Percentiles rank a stretch among this genome's conserved stretches.
Evolutionary conservation across 2,888 invertebrate genomes (phyloP).

Genomic region (Serripes groenlandicus): DNA sequence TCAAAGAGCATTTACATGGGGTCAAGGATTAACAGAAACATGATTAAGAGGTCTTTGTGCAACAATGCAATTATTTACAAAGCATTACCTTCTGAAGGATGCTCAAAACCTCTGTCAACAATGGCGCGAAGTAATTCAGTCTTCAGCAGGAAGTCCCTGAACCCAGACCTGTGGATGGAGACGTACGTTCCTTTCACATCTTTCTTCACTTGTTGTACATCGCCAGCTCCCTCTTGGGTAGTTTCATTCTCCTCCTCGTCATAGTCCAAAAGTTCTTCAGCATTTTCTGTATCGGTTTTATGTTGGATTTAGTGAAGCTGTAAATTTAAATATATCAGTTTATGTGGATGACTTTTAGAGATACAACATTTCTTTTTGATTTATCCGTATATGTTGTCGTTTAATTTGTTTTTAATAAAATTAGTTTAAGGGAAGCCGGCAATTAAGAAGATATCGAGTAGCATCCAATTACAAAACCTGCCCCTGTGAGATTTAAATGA

Average conservation of each 20-base stretch:
- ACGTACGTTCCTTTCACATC: conserved; percentile 90
- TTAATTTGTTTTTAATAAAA: too few species aligned
- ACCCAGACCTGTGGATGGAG: conserved; percentile 99
- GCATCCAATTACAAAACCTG: too few species aligned
- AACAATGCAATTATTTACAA: not conserved
- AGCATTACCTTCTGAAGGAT: conserved; percentile 98
- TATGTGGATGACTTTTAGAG: too few species aligned
- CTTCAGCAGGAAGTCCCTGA: conserved; percentile 98
- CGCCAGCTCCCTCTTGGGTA: conserved; percentile 86
- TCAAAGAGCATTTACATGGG: not conserved
- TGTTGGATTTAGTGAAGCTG: too few species aligned
- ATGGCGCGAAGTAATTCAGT: conserved; percentile 97
- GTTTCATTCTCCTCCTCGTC: conserved; percentile 95
- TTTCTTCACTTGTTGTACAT: conserved; percentile 90
- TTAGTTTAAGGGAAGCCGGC: too few species aligned
- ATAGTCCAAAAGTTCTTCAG: conserved; percentile 96
- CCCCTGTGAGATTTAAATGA: too few species aligned
- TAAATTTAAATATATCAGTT: too few species aligned
- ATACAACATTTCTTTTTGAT: too few species aligned
- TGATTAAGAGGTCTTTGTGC: too few species aligned
- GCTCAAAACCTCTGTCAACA: conserved; percentile 99
- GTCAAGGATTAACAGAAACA: not conserved
- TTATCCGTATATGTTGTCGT: too few species aligned
- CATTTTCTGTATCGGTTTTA: conserved; percentile 72
- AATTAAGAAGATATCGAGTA: too few species aligned